Evolutionary conservation across 1,140 invertebrate species (phyloP).

Genomic region (Meloidogyne floridensis): DNA sequence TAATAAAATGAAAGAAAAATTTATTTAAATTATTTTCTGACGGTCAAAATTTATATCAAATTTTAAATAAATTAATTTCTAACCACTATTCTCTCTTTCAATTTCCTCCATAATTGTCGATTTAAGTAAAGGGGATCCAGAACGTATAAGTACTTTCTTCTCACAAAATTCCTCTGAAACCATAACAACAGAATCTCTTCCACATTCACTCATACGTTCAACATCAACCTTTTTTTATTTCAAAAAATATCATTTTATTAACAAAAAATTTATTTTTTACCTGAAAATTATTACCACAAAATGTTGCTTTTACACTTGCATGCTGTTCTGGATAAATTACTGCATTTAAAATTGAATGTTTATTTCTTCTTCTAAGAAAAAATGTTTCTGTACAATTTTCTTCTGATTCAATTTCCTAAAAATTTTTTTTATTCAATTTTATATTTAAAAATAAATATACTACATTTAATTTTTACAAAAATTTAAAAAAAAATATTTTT

Average conservation of each 20-base stretch:
- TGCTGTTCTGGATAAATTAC: constrained; percentile 46
- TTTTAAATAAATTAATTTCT: not conserved
- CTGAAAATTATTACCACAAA: constrained; percentile 24
- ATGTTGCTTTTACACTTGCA: not conserved
- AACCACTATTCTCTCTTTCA: constrained; percentile 27
- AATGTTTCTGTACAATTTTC: constrained; percentile 38
- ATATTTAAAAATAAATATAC: not conserved
- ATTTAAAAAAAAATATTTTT: constrained; percentile 27
- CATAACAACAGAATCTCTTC: constrained; percentile 48
- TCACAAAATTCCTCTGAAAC: constrained; percentile 47
- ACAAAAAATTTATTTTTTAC: constrained; percentile 6
- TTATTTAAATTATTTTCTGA: too few species aligned
- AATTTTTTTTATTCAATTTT: constrained; percentile 23
- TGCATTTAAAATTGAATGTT: constrained; percentile 51
- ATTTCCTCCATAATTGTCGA: constrained; percentile 32
- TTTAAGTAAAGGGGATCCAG: constrained; percentile 15
- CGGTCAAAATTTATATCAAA: not conserved
- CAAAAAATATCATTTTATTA: not conserved
- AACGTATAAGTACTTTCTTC: constrained; percentile 27
- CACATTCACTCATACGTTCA: constrained; percentile 51
- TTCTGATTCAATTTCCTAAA: constrained; percentile 1
- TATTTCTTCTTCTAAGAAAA: constrained; percentile 28
- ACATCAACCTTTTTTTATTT: constrained; percentile 46
- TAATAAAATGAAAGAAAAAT: not conserved
- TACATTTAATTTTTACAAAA: not conserved